Percentiles rank a stretch among this genome's conserved stretches.
These are phyloP conservation scores for Harmothoe impar DNA, from an alignment of 2,888 invertebrate species.

Conservation along the genomic window DNA sequence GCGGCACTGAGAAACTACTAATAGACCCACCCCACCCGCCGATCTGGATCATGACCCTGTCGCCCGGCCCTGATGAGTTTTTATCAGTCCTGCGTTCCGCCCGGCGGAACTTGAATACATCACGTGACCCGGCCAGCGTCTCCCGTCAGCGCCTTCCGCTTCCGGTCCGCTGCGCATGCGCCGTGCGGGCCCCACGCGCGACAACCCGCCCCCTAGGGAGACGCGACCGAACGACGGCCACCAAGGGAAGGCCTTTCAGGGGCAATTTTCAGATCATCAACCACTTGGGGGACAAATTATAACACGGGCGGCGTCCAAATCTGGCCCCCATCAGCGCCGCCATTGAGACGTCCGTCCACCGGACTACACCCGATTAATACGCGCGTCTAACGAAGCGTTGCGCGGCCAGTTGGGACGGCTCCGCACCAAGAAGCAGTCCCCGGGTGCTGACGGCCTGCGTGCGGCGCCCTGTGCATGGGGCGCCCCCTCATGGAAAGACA, in stretches of 20 bases:
- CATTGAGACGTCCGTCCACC: not conserved
- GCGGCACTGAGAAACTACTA: constrained; percentile 19
- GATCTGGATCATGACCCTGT: constrained; percentile 44
- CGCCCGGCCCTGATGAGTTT: constrained; percentile 28
- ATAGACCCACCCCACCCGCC: not conserved
- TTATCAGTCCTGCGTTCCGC: constrained; percentile 45
- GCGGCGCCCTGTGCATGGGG: not conserved
- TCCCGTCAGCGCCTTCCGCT: constrained; percentile 48
- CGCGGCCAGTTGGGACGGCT: not conserved
- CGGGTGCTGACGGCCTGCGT: not conserved
- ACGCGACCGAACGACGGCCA: not conserved
- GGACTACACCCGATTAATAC: constrained; percentile 44
- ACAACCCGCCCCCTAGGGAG: not conserved
- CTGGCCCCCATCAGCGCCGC: constrained; percentile 51
- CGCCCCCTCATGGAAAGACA: not conserved
- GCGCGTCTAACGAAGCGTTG: constrained; percentile 53
- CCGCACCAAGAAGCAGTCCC: constrained; percentile 34
- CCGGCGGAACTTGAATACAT: constrained; percentile 46
- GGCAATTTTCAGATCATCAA: constrained; percentile 48
- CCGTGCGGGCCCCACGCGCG: constrained; percentile 34
- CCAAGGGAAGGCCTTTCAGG: constrained; percentile 28
- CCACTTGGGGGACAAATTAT: constrained; percentile 60
- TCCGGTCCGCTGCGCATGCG: constrained; percentile 56
- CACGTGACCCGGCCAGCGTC: constrained; percentile 24
- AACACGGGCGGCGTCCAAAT: constrained; percentile 30